Base-by-base conservation (phyloP, 2,113 vertebrate species). In the Oncorhynchus tshawytscha region DNA sequence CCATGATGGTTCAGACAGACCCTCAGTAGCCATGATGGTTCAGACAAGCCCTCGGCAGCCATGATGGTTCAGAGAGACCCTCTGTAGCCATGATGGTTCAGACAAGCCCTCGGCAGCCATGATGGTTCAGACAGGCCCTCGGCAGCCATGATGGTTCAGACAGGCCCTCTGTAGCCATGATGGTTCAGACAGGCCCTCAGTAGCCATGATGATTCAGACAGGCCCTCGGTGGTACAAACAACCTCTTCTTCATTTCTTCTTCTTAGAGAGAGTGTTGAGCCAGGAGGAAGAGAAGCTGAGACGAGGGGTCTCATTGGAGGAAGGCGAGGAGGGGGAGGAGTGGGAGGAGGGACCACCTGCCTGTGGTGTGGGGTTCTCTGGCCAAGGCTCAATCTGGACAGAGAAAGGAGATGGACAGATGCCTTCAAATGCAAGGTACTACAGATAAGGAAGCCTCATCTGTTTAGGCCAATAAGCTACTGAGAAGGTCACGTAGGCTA, bases 261-360 rank as follows among this genome's bases (percentile, higher is more conserved):
- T 85, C 70, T 84, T 88, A 78, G 80, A 67, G 66, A 85, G 66
- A 5, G 77, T 70, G 34, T 83, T 89, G 1, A 90, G 69, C 86
- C 89, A 88, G 66, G 88, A 91, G 85, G 89, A 88, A 74, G 71
- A 87, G 83, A 89, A 89, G 67, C 75, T 86, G 75, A 86, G 77
- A 54, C 5, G 71, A 67, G 80, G 67, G 49, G 78, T 66, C 75
- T 84, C 73, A 1, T 20, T 68, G 65, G 69, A 34, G 75, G 31
- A 45, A 45, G 39, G 39, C 1, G 39, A 22, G 54, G 20, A 64
- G 60, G 67, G 54, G 39, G 73, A 12, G 16, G 69, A 13, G 75
- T 51, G 69, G 13, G 48, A 31, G 45, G 80, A 39, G 76, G 51
- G 64, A 51, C 81, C 51, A 49, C 39, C 39, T 39, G 67, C 76